Evolutionary conservation across 2,113 vertebrate genomes (phyloP), one percentile per base, ranked within the genome.

Genomic region (Bubo scandiacus): DNA sequence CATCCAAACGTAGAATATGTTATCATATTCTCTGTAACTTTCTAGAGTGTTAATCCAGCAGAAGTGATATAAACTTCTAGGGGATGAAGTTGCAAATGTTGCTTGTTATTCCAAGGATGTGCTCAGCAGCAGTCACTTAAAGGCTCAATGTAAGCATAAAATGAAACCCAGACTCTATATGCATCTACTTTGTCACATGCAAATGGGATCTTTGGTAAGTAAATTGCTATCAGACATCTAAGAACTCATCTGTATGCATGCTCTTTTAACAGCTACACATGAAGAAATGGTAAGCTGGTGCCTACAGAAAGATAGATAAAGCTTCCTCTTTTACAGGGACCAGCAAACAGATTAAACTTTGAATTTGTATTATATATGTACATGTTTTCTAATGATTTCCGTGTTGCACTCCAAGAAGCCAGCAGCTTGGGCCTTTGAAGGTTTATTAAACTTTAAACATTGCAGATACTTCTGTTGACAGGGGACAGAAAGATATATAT

Each of bases 221-320:
- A 94, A 94, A 94, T 91, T 86, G 65, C 91, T 91, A 91, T 91
- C 81, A 94, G 54, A 84, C 68, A 79, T 87, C 86, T 89, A 78
- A 95, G 84, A 87, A 86, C 75, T 85, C 51, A 86, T 91, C 80
- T 91, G 54, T 85, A 84, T 87, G 91, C 83, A 79, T 67, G 63
- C 22, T 84, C 18, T 78, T 66, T 70, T 66, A 78, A 59, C n/a
- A 92, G 40, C 52, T 86, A 83, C 27, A 74, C 38, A 67, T 55
- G 72, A 81, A 82, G 51, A 88, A 96, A 96, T 42, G 23, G 65
- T 81, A 86, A 91, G 11, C 29, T 65, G n/a, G 43, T 74, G 65
- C 65, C 61, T 75, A 92, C 34, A 68, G 42, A 92, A 95, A 74
- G 40, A 81, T 3, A 87, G 51, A 81, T 67, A 87, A 86, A 83